phyloP scores from a whole-genome alignment of 2,888 invertebrate genomes.

The Polyommatus icarus region DNA sequence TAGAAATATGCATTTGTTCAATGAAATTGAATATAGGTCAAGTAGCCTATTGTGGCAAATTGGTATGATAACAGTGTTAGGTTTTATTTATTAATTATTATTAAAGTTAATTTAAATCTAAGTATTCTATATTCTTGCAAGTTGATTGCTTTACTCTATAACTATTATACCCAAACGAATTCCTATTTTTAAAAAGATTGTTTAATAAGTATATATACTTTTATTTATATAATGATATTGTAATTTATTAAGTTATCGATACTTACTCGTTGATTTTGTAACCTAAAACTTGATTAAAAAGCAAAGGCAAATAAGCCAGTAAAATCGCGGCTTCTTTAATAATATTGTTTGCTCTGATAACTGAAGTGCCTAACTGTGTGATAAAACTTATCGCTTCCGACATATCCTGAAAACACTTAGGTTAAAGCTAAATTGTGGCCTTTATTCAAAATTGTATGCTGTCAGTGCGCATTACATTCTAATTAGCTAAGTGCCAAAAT shows the following conservation, averaged over 20 bases:
- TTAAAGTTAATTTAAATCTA: not conserved
- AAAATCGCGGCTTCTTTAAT: not conserved
- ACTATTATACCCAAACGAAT: not conserved
- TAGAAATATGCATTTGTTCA: no score
- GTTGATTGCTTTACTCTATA: not conserved
- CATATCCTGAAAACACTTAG: not conserved
- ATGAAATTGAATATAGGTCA: no score
- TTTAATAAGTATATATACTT: not conserved
- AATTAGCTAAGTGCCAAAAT: not conserved
- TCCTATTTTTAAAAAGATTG: not conserved
- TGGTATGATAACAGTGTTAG: not conserved
- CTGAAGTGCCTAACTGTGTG: slow-evolving; percentile 14
- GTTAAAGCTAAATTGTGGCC: not conserved
- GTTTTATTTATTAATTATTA: not conserved
- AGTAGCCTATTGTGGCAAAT: not conserved
- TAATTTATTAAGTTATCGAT: not conserved
- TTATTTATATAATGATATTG: not conserved
- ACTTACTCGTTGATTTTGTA: not conserved
- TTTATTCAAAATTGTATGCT: not conserved
- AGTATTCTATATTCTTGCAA: not conserved
- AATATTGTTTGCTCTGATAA: not conserved
- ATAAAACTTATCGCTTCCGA: slow-evolving; percentile 8
- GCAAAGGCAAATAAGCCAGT: not conserved
- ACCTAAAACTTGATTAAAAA: not conserved
- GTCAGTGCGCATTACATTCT: not conserved